A percentile compares a stretch with the other conserved stretches of the same genome.
Conservation (phyloP, 2,888 invertebrate species). For the Epicampocera succincta region DNA sequence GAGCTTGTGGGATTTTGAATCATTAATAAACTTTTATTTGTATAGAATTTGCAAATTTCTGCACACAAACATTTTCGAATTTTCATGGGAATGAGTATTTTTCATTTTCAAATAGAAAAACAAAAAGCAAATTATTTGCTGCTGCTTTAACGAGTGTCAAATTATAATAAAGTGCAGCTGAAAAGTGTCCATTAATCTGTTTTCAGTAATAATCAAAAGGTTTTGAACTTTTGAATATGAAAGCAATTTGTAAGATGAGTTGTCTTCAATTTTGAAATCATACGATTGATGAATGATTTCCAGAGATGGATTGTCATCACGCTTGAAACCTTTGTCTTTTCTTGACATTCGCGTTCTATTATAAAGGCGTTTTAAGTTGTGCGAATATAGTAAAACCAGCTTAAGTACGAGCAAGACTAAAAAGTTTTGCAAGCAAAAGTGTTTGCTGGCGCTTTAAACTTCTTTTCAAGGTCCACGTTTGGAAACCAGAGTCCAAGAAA, state of each 20-base stretch:
- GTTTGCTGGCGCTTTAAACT: too few relatives aligned
- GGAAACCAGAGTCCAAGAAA: too few relatives aligned
- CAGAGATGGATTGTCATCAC: background rate
- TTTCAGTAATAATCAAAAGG: constrained; percentile 1
- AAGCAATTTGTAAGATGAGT: constrained; percentile 24
- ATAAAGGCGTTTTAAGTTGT: too few relatives aligned
- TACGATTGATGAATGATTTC: background rate
- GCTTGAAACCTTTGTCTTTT: too few relatives aligned
- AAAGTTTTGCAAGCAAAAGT: too few relatives aligned
- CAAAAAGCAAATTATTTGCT: background rate
- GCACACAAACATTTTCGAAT: constrained; percentile 48
- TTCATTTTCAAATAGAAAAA: constrained; percentile 1
- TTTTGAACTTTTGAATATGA: constrained; percentile 9
- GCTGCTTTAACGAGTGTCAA: constrained; percentile 5
- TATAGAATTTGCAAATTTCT: constrained; percentile 45
- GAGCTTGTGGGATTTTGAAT: constrained; percentile 59
- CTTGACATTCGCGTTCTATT: too few relatives aligned
- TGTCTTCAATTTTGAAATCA: background rate
- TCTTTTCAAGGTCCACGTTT: too few relatives aligned
- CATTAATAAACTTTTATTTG: constrained; percentile 56
- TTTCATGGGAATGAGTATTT: constrained; percentile 49
- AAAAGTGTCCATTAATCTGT: background rate
- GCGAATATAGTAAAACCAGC: too few relatives aligned
- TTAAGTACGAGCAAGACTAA: too few relatives aligned
- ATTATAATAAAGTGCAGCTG: constrained; percentile 31